Evolutionary conservation across 1,140 invertebrate genomes (phyloP).

Genomic region (Anoplophora glabripennis): DNA sequence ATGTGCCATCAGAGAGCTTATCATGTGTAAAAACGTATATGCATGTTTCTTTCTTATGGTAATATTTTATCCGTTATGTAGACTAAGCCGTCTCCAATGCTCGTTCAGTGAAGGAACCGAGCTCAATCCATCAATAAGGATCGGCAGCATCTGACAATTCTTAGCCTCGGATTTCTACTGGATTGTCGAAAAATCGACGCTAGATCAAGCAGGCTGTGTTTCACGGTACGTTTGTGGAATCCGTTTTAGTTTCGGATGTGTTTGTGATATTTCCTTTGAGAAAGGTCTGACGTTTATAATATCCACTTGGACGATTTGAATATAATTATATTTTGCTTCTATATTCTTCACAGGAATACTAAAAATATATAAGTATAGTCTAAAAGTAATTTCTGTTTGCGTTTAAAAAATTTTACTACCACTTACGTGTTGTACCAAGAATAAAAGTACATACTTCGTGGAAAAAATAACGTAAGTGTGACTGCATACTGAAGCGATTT

Average conservation of each 20-base stretch:
- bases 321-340: background rate
- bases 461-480: too few species aligned
- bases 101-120: slow-evolving; percentile 3
- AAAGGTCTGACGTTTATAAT: slow-evolving; percentile 33
- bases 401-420: too few species aligned
- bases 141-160: slow-evolving; percentile 29
- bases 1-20: slow-evolving; percentile 5
- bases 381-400: too few species aligned
- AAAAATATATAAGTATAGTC: too few species aligned
- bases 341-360: too few species aligned
- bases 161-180: slow-evolving; percentile 31
- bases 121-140: slow-evolving; percentile 35
- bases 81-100: slow-evolving; percentile 17
- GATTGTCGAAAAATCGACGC: slow-evolving; percentile 31
- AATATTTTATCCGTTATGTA: slow-evolving; percentile 23
- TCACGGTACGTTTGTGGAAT: slow-evolving; percentile 22
- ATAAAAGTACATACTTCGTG: too few species aligned
- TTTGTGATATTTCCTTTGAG: slow-evolving; percentile 17
- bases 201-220: slow-evolving; percentile 27
- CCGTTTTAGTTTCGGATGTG: slow-evolving; percentile 2
- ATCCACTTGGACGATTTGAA: slow-evolving; percentile 15
- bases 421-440: too few species aligned
- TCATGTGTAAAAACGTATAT: slow-evolving; percentile 20
- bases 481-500: too few species aligned
- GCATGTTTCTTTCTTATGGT: slow-evolving; percentile 31